Percentiles rank a stretch among this genome's conserved stretches.
Conservation (phyloP, 1,140 invertebrate genomes). For the Pentalonia nigronervosa region DNA sequence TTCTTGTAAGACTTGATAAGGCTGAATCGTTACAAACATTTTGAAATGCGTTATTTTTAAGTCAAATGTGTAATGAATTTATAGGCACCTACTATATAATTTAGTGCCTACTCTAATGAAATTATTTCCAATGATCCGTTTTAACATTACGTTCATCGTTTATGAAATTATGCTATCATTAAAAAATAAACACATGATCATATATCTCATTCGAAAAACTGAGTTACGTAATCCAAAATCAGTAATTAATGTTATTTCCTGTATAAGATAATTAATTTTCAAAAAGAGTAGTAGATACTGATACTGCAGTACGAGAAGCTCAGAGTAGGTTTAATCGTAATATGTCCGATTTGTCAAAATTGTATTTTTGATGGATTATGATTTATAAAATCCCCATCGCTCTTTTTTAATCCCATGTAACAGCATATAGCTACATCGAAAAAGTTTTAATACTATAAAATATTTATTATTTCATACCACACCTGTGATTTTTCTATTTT, state of each 20-base stretch:
- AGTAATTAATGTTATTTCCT: neutral
- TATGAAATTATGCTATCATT: neutral
- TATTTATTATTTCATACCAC: neutral
- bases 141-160: neutral
- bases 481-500: neutral
- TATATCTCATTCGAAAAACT: neutral
- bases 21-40: neutral
- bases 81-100: neutral
- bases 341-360: conserved; percentile 20
- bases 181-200: neutral
- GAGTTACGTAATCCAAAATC: neutral
- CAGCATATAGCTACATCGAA: neutral
- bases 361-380: conserved; percentile 39
- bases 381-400: conserved; percentile 8
- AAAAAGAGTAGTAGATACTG: neutral
- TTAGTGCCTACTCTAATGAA: neutral
- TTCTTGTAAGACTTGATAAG: no score
- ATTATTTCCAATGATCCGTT: neutral
- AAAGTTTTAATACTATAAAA: neutral
- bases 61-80: neutral
- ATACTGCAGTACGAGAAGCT: neutral
- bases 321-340: neutral
- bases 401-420: conserved; percentile 21
- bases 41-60: neutral
- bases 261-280: neutral